A percentile compares a stretch with the other conserved stretches of the same genome.
These are phyloP conservation scores for Enteromius unitaeniatus DNA, from an alignment of 2,797 vertebrate genomes.

Conservation along the genomic window DNA sequence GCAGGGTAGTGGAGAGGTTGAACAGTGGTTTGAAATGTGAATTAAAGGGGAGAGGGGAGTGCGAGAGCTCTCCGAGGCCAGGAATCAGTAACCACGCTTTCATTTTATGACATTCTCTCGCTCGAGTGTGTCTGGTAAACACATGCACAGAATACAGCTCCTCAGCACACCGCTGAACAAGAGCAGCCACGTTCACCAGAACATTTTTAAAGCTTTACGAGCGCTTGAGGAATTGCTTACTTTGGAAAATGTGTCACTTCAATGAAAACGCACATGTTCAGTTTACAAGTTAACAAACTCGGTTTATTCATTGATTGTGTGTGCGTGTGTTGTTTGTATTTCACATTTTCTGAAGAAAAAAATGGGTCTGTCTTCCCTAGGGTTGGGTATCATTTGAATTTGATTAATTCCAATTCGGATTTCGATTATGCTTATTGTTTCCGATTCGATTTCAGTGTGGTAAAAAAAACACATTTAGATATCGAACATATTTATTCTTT, in stretches of 20 bases:
- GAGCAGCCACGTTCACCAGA: background rate
- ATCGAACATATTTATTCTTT: no score
- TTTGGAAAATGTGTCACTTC: slow-evolving; percentile 8
- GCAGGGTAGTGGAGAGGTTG: slow-evolving; percentile 38
- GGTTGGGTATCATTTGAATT: no score
- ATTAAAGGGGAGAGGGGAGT: slow-evolving; percentile 40
- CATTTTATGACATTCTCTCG: slow-evolving; percentile 41
- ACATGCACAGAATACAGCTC: slow-evolving; percentile 39
- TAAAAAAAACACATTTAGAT: no score
- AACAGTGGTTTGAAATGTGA: slow-evolving; percentile 51
- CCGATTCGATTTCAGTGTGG: no score
- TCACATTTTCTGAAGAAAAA: background rate
- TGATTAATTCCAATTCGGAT: no score
- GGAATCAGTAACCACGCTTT: slow-evolving; percentile 31
- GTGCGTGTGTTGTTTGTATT: no score
- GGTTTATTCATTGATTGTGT: background rate
- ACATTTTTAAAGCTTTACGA: slow-evolving; percentile 9
- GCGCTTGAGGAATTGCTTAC: background rate
- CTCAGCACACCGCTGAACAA: slow-evolving; percentile 4
- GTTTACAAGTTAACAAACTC: background rate
- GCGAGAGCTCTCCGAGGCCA: slow-evolving; percentile 24
- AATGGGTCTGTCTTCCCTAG: background rate
- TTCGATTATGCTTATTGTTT: no score
- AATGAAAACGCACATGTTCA: slow-evolving; percentile 15
- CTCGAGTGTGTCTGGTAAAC: slow-evolving; percentile 41